Base-by-base conservation (phyloP, 2,797 vertebrate species). In the Phoebastria nigripes region DNA sequence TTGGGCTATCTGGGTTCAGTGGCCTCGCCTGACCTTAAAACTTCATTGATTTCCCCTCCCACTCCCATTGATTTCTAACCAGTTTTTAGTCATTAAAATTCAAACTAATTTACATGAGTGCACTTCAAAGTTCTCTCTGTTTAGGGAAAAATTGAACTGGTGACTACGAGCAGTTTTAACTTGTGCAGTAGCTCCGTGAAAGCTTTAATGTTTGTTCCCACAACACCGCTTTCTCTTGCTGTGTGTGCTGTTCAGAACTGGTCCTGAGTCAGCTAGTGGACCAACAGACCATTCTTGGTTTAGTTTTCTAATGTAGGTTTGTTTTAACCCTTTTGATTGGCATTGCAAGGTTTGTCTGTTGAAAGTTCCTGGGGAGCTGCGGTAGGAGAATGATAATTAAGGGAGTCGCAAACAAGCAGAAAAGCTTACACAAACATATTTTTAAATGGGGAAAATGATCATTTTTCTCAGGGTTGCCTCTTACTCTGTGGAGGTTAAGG, bases 371-470 rank as follows among this genome's bases (percentile, higher is more conserved):
- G 39, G 17, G 11, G 33, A 90, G 9, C 7, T 92, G 37, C 33
- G 79, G 37, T 28, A 59, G 17, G 17, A 76, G 37, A 49, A 66
- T 37, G 28, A 41, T 26, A 78, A 85, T 44, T 82, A 52, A 74
- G 9, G 11, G 24, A 59, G 20, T 46, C 1, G 3, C 15, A 89
- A 87, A 37, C 31, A 67, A 41, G 5, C 4, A 72, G 25, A 58
- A 82, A 44, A 82, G 3, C 10, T 85, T 65, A 39, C 11, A 52
- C 2, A 37, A 67, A n/a, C 0, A 0, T 35, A 6, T 63, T 67
- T 90, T 89, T 63, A 47, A 81, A 85, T 79, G 15, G 10, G 7
- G 12, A 37, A 71, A 93, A 79, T 28, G 1, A 41, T 28, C 1
- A 0, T 37, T 81, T 87, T 87, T 74, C 16, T 79, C 12, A 31